Evolutionary conservation across 2,888 invertebrate species (phyloP).

Genomic region (Dexiosoma caninum): DNA sequence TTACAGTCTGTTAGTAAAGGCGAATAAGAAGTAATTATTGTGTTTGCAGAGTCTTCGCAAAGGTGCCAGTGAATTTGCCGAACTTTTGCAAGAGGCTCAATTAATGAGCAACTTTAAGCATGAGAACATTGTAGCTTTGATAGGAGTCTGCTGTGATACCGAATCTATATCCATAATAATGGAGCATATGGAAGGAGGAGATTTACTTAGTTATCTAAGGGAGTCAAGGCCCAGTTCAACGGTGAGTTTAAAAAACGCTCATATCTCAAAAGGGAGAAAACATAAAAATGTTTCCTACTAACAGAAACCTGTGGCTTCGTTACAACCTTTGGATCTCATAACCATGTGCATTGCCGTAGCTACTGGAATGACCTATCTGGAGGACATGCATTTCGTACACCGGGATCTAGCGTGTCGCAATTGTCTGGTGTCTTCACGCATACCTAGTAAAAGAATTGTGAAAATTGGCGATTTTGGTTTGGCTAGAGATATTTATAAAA

Average conservation of each 20-base stretch:
- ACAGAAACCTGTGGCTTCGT: conserved; percentile 81
- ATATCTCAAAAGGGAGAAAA: neutral
- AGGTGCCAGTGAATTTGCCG: conserved; percentile 91
- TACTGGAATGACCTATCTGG: conserved; percentile 95
- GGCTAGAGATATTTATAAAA: conserved; percentile 97
- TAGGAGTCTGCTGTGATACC: conserved; percentile 96
- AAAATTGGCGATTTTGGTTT: conserved; percentile 97
- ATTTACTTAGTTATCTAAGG: conserved; percentile 92
- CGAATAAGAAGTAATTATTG: neutral
- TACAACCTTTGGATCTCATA: conserved; percentile 90
- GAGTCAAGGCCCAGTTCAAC: conserved; percentile 85
- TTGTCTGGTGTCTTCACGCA: conserved; percentile 90
- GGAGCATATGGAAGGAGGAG: conserved; percentile 99
- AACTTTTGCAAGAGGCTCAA: conserved; percentile 97
- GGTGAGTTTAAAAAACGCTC: conserved; percentile 75
- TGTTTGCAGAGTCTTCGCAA: conserved; percentile 88
- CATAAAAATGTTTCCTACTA: conserved; percentile 51
- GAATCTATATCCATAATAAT: conserved; percentile 96
- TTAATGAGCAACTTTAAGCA: conserved; percentile 98
- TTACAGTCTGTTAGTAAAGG: too few relatives aligned
- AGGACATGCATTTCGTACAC: conserved; percentile 98
- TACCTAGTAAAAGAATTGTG: conserved; percentile 81
- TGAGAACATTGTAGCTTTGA: conserved; percentile 93
- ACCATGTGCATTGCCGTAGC: conserved; percentile 97
- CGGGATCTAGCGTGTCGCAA: conserved; percentile 97